Conservation (phyloP, 92 coral and sea anemone species). For the Zoanthus gigantus region DNA sequence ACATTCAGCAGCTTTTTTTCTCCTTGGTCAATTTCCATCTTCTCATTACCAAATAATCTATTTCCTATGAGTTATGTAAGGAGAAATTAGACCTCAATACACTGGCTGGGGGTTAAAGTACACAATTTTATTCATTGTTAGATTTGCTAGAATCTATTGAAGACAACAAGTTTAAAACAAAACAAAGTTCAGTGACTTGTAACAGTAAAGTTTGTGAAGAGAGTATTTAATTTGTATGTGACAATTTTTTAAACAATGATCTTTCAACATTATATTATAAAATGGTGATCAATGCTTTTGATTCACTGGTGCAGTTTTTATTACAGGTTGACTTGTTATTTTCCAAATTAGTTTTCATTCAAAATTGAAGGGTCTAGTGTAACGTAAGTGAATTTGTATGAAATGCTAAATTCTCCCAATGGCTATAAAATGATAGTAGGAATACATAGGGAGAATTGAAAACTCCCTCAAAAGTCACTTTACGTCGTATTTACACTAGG, state of each 20-base stretch:
- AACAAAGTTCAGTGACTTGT: constrained; percentile 21
- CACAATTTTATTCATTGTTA: not conserved
- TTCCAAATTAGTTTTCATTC: constrained; percentile 30
- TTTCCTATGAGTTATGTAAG: not conserved
- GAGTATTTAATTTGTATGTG: too few relatives aligned
- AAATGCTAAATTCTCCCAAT: too few relatives aligned
- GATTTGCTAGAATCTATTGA: constrained; percentile 19
- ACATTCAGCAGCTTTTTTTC: constrained; percentile 16
- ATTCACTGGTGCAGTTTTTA: constrained; percentile 9
- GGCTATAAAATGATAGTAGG: too few relatives aligned
- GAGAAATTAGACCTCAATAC: constrained; percentile 4
- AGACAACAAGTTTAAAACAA: constrained; percentile 19
- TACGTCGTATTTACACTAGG: too few relatives aligned
- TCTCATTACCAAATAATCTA: constrained; percentile 13
- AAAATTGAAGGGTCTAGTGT: not conserved
- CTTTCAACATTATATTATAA: too few relatives aligned
- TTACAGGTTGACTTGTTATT: constrained; percentile 24
- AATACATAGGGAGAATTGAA: too few relatives aligned
- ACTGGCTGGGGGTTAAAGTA: constrained; percentile 17
- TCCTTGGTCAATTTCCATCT: constrained; percentile 10
- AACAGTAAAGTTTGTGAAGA: constrained; percentile 3
- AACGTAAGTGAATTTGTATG: too few relatives aligned
- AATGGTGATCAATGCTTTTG: not conserved
- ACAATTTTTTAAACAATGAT: too few relatives aligned
- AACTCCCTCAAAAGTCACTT: too few relatives aligned